These are phyloP conservation scores for Pseudochirops corinnae DNA, from an alignment of 2,797 vertebrate species.

Conservation along the genomic window DNA sequence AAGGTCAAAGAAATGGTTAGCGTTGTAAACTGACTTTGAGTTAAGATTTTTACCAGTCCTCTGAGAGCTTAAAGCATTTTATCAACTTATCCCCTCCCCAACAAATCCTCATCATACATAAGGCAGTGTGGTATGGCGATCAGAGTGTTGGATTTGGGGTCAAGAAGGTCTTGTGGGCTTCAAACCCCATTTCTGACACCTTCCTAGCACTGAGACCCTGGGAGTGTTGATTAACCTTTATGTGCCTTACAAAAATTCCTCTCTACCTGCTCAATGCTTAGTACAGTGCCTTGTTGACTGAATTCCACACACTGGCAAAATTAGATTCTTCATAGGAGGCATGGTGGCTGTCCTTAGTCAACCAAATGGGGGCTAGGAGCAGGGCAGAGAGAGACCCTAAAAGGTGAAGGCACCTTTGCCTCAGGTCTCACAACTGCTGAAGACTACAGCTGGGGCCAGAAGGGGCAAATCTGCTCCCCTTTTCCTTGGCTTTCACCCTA, in stretches of 20 bases:
- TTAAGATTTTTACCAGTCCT: not conserved
- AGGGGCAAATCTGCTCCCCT: not conserved
- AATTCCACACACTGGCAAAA: not conserved
- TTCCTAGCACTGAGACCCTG: not conserved
- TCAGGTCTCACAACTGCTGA: not conserved
- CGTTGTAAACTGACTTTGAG: not conserved
- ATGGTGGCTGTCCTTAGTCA: not conserved
- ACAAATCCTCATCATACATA: not conserved
- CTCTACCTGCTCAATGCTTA: not conserved
- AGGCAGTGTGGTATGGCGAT: not conserved
- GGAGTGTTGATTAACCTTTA: not conserved
- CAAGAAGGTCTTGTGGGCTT: not conserved
- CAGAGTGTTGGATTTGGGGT: not conserved
- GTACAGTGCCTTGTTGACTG: not conserved
- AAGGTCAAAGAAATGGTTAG: slow-evolving; percentile 1
- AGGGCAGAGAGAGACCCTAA: not conserved
- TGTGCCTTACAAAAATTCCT: not conserved
- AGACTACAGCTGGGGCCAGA: not conserved
- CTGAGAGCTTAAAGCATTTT: not conserved
- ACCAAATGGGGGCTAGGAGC: not conserved
- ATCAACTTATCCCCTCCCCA: no score
- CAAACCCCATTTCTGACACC: not conserved
- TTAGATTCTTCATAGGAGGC: not conserved
- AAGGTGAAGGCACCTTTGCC: not conserved
- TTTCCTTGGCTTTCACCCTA: not conserved